Percentiles rank a stretch among this genome's conserved stretches.
These are phyloP conservation scores for Zoroaster sp. DNA, from an alignment of 53 echinoderm and acorn worm genomes.

Conservation along the genomic window DNA sequence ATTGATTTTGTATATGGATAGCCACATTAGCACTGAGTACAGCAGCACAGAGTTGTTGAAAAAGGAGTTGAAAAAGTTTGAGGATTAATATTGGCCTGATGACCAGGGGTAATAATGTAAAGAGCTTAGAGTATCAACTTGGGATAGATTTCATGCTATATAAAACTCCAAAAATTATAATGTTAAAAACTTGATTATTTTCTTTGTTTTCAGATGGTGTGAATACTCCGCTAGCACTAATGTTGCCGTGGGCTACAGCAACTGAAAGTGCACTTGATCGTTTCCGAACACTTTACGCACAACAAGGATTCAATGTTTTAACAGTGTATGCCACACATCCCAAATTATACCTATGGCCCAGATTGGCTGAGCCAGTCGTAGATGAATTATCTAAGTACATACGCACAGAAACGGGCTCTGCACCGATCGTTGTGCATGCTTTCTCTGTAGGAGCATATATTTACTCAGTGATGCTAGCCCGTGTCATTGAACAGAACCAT, in stretches of 20 bases:
- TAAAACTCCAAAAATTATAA: no score
- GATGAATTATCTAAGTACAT: slow-evolving; percentile 60
- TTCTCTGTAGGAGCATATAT: slow-evolving; percentile 83
- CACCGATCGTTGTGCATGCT: slow-evolving; percentile 74
- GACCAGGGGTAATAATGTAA: no score
- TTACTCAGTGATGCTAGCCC: slow-evolving; percentile 55
- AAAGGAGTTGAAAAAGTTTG: no score
- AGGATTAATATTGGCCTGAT: no score
- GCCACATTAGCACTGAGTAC: no score
- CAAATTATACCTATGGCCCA: slow-evolving; percentile 75
- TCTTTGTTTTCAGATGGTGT: slow-evolving; percentile 42
- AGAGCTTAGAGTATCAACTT: no score
- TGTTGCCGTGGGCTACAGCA: slow-evolving; percentile 82
- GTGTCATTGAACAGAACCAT: slow-evolving; percentile 12
- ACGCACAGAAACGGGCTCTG: slow-evolving; percentile 23
- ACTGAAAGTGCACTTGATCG: slow-evolving; percentile 52
- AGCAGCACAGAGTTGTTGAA: no score
- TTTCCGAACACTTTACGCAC: slow-evolving; percentile 72
- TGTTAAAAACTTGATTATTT: no score
- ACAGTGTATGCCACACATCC: slow-evolving; percentile 54
- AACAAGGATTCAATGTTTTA: slow-evolving; percentile 79
- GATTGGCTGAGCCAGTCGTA: slow-evolving; percentile 45
- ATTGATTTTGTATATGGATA: no score
- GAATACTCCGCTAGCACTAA: slow-evolving; percentile 60
- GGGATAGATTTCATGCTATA: no score